Evolutionary conservation across 2,888 invertebrate genomes (phyloP).

Genomic region (Eupeodes latifasciatus): DNA sequence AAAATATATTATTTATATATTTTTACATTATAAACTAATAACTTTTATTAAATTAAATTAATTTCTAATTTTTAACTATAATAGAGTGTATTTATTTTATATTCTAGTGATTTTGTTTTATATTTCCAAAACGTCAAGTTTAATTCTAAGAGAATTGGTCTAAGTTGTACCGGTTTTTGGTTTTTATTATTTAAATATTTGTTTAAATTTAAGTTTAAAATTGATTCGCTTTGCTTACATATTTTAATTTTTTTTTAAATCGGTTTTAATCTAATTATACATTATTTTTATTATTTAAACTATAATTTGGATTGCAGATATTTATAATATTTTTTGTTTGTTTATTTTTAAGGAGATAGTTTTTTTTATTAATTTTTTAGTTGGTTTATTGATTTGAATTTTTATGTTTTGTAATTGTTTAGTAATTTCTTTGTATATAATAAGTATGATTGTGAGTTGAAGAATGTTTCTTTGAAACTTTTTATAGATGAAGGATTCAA

Average conservation of each 20-base stretch:
- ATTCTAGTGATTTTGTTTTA: conserved; percentile 43
- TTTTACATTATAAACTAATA: conserved; percentile 43
- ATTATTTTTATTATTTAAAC: conserved; percentile 42
- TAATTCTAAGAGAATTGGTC: conserved; percentile 71
- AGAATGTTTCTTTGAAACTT: conserved; percentile 67
- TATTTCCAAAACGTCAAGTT: conserved; percentile 42
- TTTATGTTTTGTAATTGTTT: conserved; percentile 20
- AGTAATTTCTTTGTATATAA: conserved; percentile 25
- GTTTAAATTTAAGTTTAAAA: conserved; percentile 19
- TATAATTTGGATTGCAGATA: conserved; percentile 39
- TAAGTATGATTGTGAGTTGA: conserved; percentile 70
- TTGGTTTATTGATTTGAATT: conserved; percentile 18
- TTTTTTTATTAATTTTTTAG: neutral
- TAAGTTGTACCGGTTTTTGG: conserved; percentile 46
- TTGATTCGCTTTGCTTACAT: conserved; percentile 67
- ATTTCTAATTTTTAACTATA: conserved; percentile 54
- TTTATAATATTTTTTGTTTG: conserved; percentile 34
- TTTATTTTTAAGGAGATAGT: conserved; percentile 44
- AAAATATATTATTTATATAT: conserved; percentile 57
- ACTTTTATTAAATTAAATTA: conserved; percentile 39
- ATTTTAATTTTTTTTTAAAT: conserved; percentile 41
- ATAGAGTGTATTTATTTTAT: conserved; percentile 52
- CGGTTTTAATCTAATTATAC: conserved; percentile 3
- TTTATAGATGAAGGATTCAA: conserved; percentile 46
- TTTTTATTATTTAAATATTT: conserved; percentile 27